A percentile compares a stretch with the other conserved stretches of the same genome.
Evolutionary conservation across 2,113 vertebrate genomes (phyloP).

Genomic region (Sinocyclocheilus anshuiensis): DNA sequence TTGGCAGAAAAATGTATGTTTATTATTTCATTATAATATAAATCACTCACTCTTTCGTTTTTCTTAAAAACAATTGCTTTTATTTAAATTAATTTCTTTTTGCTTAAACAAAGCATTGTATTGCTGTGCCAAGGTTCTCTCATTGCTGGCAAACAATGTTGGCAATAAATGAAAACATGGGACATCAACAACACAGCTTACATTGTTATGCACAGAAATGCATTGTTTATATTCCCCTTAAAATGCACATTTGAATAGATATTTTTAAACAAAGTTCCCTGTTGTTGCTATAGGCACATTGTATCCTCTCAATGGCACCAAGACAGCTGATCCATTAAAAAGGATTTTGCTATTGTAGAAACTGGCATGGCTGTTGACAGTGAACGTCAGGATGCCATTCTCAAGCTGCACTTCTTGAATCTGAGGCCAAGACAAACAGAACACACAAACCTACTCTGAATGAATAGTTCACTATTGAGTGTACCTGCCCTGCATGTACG

Average conservation of each 20-base stretch:
- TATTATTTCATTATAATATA: not conserved
- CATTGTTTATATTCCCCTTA: not conserved
- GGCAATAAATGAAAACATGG: not conserved
- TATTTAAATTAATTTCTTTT: not conserved
- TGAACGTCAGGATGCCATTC: not conserved
- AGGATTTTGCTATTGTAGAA: conserved; percentile 1
- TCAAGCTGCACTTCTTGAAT: not conserved
- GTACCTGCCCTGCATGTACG: not conserved
- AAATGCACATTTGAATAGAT: not conserved
- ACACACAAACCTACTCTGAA: not conserved
- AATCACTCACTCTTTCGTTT: too few relatives aligned
- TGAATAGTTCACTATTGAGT: not conserved
- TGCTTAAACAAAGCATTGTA: not conserved
- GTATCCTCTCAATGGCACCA: not conserved
- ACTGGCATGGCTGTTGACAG: conserved; percentile 8
- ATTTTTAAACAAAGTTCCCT: not conserved
- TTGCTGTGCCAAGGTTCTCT: conserved; percentile 12
- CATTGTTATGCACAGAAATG: not conserved
- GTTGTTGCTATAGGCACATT: not conserved
- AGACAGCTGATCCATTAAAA: conserved; percentile 12
- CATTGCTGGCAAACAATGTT: not conserved
- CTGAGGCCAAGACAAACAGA: not conserved
- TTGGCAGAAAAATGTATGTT: not conserved
- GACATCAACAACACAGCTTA: not conserved
- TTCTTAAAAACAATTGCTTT: not conserved